Evolutionary conservation across 2,888 invertebrate species (phyloP), one percentile per base, ranked within the genome.

Genomic region (Zaprionus lineosus): DNA sequence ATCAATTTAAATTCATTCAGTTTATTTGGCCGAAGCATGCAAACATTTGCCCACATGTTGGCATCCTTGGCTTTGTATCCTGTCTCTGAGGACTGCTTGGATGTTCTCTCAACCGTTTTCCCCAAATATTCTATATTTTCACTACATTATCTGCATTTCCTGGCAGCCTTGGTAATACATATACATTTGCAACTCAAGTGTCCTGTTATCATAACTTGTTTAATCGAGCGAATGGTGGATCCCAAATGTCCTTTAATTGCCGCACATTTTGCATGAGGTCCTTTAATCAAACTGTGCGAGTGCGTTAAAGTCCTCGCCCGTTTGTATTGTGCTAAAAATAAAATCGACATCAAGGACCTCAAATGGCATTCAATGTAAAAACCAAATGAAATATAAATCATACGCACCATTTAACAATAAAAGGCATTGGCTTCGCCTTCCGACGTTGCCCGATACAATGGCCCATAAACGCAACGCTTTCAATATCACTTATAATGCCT

Each of bases 371-470:
- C 52, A 56, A 61, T 44, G 48, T 50, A 48, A 65, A 66, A 74
- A 68, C 67, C 62, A 74, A 79, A 71, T 67, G 57, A 68, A 81
- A 86, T 82, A 74, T 77, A 77, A 86, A 86, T 86, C 84, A 86
- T 86, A 73, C 86, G 82, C 87, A 69, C 86, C 86, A 86, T 86
- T 86, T 71, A 86, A 86, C 87, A 84, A 68, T 75, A 69, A 67
- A 71, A 72, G 67, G 63, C 66, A 57, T 48, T 72, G 66, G 66
- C 63, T 51, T 47, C 68, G 74, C 40, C 56, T 56, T 56, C 55
- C 55, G 65, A 37, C 47, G 47, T 33, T 53, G 31, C 50, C 41
- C 73, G 69, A 69, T 69, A 75, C 76, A 78, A 83, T 83, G 72
- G 79, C 69, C 64, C 83, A 69, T 67, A 79, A 78, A 67, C 66